These are phyloP conservation scores for Subanguina moxae DNA, from an alignment of 1,140 invertebrate species.

Conservation along the genomic window DNA sequence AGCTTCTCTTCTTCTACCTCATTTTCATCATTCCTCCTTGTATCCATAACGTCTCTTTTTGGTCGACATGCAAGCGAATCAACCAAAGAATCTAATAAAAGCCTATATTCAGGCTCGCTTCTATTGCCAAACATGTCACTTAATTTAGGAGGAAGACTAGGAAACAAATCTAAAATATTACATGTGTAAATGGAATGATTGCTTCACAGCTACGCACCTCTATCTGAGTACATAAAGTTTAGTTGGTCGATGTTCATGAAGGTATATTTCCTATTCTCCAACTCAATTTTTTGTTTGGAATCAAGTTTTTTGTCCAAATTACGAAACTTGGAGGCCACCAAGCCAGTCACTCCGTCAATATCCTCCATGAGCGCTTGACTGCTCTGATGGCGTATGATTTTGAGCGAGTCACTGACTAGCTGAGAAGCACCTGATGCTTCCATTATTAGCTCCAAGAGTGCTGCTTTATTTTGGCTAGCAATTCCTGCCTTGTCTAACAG, in stretches of 20 bases:
- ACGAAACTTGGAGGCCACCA: background rate
- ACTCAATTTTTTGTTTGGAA: background rate
- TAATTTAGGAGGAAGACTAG: background rate
- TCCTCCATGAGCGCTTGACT: constrained; percentile 1
- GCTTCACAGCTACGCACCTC: background rate
- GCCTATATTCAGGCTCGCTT: background rate
- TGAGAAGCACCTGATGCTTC: background rate
- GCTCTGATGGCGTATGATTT: background rate
- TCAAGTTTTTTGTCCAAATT: background rate
- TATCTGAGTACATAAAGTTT: constrained; percentile 4
- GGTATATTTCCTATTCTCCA: constrained; percentile 3
- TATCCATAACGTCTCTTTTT: background rate
- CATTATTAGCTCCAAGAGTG: background rate
- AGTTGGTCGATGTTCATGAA: constrained; percentile 11
- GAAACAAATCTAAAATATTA: background rate
- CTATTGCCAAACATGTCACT: background rate
- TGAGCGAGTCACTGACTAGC: background rate
- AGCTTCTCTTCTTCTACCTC: background rate
- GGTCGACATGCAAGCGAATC: background rate
- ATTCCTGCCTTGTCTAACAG: background rate
- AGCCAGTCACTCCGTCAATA: background rate
- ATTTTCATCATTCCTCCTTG: background rate
- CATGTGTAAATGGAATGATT: background rate
- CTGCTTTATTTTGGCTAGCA: background rate
- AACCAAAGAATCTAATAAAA: background rate